Conservation (phyloP, 2,113 vertebrate species). For the Silurus glanis region DNA sequence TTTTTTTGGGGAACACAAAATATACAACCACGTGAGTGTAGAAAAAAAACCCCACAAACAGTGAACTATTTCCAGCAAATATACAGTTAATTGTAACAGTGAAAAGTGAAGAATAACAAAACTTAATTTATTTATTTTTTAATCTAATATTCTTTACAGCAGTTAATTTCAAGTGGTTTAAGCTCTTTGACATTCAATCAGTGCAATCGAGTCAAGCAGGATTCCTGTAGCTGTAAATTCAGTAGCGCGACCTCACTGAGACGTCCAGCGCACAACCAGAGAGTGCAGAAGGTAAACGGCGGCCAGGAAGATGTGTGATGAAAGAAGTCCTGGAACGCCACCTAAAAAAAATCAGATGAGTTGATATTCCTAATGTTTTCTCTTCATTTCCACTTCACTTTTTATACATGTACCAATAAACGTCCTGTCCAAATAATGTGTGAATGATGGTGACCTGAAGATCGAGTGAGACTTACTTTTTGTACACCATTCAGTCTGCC, state of each 20-base stretch:
- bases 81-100: neutral
- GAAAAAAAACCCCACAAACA: neutral
- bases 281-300: neutral
- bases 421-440: neutral
- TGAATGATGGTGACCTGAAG: neutral
- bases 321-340: neutral
- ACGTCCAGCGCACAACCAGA: neutral
- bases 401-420: neutral
- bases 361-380: neutral
- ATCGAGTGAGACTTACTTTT: constrained; percentile 59
- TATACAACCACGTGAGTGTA: neutral
- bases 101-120: neutral
- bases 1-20: neutral
- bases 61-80: neutral
- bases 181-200: neutral
- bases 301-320: neutral
- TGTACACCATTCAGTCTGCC: constrained; percentile 57
- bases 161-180: neutral
- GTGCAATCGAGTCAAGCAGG: neutral
- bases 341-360: constrained; percentile 3
- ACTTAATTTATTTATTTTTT: neutral
- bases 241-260: neutral
- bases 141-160: neutral
- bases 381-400: neutral
- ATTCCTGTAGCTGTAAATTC: neutral